phyloP scores from a whole-genome alignment of 2,797 vertebrate genomes.

The Chromobotia macracanthus region DNA sequence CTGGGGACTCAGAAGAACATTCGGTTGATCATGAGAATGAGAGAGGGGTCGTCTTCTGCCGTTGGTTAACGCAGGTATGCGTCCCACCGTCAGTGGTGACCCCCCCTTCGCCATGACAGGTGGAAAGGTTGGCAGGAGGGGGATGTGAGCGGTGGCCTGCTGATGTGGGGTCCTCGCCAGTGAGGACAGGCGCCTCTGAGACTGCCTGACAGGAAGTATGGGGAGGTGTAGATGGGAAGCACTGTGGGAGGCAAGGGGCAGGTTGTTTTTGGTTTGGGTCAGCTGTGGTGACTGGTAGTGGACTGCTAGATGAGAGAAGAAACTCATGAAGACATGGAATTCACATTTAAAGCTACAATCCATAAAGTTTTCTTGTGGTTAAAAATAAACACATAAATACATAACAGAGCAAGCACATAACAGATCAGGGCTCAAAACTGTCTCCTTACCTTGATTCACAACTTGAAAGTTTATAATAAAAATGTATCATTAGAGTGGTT shows the following conservation, averaged over 20 bases:
- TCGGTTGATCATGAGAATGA: not conserved
- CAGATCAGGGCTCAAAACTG: too few species aligned
- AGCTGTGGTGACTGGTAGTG: conserved; percentile 50
- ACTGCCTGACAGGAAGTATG: conserved; percentile 61
- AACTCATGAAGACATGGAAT: not conserved
- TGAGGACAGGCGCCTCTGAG: conserved; percentile 62
- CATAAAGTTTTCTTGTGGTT: too few species aligned
- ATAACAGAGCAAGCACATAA: too few species aligned
- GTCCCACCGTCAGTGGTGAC: conserved; percentile 14
- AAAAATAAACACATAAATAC: too few species aligned
- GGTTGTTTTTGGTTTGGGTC: conserved; percentile 52
- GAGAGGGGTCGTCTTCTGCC: conserved; percentile 10
- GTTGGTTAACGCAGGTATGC: conserved; percentile 4
- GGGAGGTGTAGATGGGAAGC: conserved; percentile 71
- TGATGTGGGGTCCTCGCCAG: conserved; percentile 47
- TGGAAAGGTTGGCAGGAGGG: conserved; percentile 4
- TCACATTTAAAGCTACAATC: too few species aligned
- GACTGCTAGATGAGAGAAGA: conserved; percentile 32
- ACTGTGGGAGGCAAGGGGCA: conserved; percentile 42
- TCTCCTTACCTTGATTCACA: too few species aligned
- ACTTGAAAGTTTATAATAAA: too few species aligned
- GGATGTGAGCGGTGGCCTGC: not conserved
- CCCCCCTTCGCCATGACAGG: conserved; percentile 63
- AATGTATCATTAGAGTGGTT: too few species aligned
- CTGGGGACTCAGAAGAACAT: not conserved